Evolutionary conservation across 2,113 vertebrate species (phyloP), one percentile per base, ranked within the genome.

Genomic region (Orthonyx spaldingii): DNA sequence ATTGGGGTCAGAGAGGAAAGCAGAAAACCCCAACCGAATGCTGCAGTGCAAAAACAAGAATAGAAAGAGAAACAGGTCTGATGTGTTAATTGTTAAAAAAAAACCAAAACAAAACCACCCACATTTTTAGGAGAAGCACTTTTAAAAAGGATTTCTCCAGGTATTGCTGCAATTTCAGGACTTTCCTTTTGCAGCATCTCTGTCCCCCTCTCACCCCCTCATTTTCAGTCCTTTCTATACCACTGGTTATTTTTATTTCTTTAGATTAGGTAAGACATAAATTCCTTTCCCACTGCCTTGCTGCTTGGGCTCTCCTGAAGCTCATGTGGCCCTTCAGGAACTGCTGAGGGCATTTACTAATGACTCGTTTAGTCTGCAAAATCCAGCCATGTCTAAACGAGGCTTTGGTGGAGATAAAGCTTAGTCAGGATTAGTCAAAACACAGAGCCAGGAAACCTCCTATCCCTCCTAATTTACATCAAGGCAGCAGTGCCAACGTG

Each of bases 371-470:
- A 56, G 26, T n/a, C 22, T 76, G 26, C 20, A 71, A 76, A 83
- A 50, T 17, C 35, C 70, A 83, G n/a, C 21, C 23, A 6, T 7
- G 24, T 49, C 72, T n/a, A 77, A 39, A 86, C 0, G 0, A 1
- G 13, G 19, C 72, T 41, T 75, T 66, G 33, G 30, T 24, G 26
- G 47, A 66, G 52, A 66, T 12, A 42, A 76, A 80, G 61, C 57
- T 78, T 61, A 56, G 13, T 14, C 17, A 66, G 41, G 61, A 66
- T 63, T 57, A 75, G 17, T 20, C 44, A 57, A 44, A 81, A 61
- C 68, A 16, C 24, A 52, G 53, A 33, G 61, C 21, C 55, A 49
- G 16, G 39, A 65, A 80, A 20, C 19, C 28, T 74, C n/a, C 24
- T 7, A 10, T 1, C 12, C 75, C 57, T 18, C 28, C 27, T 26